phyloP scores from a whole-genome alignment of 1,140 invertebrate genomes.

The Cydia strobilella region DNA sequence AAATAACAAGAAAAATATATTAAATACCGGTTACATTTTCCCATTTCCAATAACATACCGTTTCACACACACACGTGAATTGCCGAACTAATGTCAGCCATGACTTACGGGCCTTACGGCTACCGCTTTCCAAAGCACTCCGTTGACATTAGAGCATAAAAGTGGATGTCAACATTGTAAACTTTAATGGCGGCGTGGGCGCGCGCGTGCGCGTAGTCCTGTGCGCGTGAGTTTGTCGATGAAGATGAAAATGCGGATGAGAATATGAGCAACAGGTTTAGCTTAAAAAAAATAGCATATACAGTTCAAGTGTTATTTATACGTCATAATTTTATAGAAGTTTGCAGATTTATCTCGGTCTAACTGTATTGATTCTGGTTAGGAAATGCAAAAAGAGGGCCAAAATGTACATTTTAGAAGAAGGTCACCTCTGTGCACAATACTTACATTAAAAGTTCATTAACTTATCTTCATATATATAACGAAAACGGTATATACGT shows the following conservation, averaged over 20 bases:
- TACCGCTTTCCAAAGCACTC: constrained; percentile 7
- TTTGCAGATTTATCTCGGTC: too few species aligned
- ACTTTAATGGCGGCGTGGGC: constrained; percentile 28
- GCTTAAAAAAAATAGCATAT: too few species aligned
- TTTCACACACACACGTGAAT: constrained; percentile 19
- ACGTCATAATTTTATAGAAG: too few species aligned
- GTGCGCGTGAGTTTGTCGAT: not conserved
- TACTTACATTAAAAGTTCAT: too few species aligned
- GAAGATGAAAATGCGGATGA: not conserved
- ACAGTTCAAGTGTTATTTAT: too few species aligned
- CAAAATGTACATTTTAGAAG: too few species aligned
- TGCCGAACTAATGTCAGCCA: constrained; percentile 3
- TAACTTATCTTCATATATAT: too few species aligned
- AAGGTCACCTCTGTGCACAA: not conserved
- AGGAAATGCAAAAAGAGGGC: too few species aligned
- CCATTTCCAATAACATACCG: constrained; percentile 11
- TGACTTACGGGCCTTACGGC: constrained; percentile 19
- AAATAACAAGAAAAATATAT: too few species aligned
- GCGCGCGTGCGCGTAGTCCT: not conserved
- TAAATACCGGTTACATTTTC: not conserved
- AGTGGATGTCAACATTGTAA: constrained; percentile 27
- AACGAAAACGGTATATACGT: too few species aligned
- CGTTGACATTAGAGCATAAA: constrained; percentile 17
- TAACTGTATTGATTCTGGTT: too few species aligned
- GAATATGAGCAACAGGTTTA: not conserved